Percentiles rank a stretch among this genome's conserved stretches.
Evolutionary conservation across 2,113 vertebrate species (phyloP).

Genomic region (Onychorhynchus coronatus): DNA sequence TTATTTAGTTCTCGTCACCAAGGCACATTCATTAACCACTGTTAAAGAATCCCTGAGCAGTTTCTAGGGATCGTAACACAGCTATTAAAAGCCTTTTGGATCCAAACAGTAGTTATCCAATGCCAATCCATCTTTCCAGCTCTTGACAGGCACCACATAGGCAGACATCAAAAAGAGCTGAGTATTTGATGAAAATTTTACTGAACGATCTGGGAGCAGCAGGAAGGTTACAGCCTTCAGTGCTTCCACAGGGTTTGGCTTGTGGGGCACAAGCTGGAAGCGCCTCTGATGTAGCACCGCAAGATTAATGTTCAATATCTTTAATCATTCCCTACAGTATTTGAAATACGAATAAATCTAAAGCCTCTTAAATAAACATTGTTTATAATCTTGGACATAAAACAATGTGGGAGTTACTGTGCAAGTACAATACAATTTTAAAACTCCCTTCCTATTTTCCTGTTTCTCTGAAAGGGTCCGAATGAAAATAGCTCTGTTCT

Average conservation of each 20-base stretch:
- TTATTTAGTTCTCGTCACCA: background rate
- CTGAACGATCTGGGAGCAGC: background rate
- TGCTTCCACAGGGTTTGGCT: background rate
- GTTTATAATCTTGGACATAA: background rate
- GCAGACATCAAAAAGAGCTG: background rate
- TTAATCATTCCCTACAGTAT: background rate
- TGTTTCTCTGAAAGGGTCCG: conserved; percentile 17
- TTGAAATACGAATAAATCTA: background rate
- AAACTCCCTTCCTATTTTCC: background rate
- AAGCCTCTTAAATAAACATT: background rate
- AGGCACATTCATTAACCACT: background rate
- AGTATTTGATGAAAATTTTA: background rate
- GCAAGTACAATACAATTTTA: background rate
- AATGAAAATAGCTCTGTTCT: conserved; percentile 41
- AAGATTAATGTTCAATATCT: background rate
- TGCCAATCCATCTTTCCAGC: background rate
- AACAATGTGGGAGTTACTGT: conserved; percentile 12
- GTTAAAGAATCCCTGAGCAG: background rate
- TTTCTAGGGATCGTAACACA: background rate
- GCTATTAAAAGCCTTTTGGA: background rate
- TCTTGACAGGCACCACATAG: background rate
- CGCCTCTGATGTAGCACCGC: background rate
- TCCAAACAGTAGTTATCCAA: background rate
- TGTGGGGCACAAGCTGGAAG: background rate
- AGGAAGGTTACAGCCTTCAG: background rate